These are phyloP conservation scores for Euglossa dilemma DNA, from an alignment of 1,140 invertebrate genomes.

Conservation along the genomic window DNA sequence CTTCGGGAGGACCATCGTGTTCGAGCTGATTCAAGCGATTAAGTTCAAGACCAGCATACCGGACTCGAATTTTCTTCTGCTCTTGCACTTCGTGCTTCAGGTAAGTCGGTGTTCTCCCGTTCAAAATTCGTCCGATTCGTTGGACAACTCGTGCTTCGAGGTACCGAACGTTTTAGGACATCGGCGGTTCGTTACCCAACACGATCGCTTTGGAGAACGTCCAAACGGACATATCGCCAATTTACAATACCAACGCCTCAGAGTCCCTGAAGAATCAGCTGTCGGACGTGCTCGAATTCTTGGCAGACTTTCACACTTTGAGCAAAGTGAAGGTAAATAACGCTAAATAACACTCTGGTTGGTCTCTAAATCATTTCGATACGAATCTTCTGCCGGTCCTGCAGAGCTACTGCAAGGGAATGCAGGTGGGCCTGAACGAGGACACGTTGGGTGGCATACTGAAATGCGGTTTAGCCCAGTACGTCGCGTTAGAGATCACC, in stretches of 20 bases:
- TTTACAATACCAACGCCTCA: conserved; percentile 92
- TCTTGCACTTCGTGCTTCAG: conserved; percentile 94
- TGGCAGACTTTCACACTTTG: conserved; percentile 97
- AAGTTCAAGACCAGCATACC: conserved; percentile 97
- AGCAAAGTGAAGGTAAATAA: conserved; percentile 95
- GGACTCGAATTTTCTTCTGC: conserved; percentile 95
- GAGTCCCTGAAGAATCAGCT: conserved; percentile 97
- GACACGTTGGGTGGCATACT: conserved; percentile 97
- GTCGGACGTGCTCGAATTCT: conserved; percentile 96
- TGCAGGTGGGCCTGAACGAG: conserved; percentile 92
- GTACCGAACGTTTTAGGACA: conserved; percentile 84
- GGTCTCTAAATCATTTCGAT: neutral
- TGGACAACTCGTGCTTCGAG: neutral
- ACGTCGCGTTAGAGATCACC: conserved; percentile 95
- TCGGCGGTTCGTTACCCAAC: conserved; percentile 89
- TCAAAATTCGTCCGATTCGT: too few species aligned
- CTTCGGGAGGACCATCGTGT: conserved; percentile 94
- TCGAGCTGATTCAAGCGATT: conserved; percentile 96
- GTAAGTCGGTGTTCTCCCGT: conserved; percentile 77
- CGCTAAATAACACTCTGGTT: neutral
- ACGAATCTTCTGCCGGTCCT: neutral
- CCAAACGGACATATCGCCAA: conserved; percentile 82
- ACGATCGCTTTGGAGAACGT: conserved; percentile 84
- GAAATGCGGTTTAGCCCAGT: conserved; percentile 97
- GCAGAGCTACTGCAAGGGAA: conserved; percentile 91